A percentile compares a stretch with the other conserved stretches of the same genome.
phyloP scores from a whole-genome alignment of 2,797 vertebrate genomes.

The Benthosema pterotum region DNA sequence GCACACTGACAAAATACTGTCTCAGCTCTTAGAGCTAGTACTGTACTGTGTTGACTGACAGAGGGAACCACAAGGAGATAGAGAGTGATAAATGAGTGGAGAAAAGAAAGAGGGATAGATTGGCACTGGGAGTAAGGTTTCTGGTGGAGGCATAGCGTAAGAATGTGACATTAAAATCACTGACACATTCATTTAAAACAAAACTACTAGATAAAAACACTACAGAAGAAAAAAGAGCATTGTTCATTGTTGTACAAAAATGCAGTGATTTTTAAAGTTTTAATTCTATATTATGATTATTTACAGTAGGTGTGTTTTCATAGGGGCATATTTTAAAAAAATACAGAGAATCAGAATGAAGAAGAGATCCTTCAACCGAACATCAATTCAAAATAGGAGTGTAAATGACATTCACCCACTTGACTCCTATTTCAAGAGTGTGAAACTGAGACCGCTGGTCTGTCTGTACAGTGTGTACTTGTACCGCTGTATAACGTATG shows the following conservation, averaged over 20 bases:
- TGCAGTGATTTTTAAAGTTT: conserved; percentile 14
- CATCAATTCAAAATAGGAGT: too few species aligned
- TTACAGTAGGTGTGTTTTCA: neutral
- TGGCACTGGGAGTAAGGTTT: conserved; percentile 6
- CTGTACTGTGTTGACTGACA: conserved; percentile 1
- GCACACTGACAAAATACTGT: conserved; percentile 39
- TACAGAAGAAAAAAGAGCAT: conserved; percentile 13
- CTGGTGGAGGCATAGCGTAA: conserved; percentile 15
- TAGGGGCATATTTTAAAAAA: neutral
- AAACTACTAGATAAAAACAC: conserved; percentile 8
- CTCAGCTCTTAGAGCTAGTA: conserved; percentile 5
- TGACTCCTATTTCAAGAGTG: too few species aligned
- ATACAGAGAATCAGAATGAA: neutral
- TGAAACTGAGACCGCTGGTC: too few species aligned
- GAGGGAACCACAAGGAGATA: too few species aligned
- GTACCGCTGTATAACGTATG: too few species aligned
- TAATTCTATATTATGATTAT: neutral
- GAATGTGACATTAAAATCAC: conserved; percentile 15
- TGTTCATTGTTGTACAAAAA: conserved; percentile 14
- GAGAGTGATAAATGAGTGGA: conserved; percentile 3
- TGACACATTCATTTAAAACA: conserved; percentile 3
- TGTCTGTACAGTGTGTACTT: too few species aligned
- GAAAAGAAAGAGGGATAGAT: neutral
- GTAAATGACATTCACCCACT: too few species aligned
- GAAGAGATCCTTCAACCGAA: too few species aligned